These are phyloP conservation scores for Lophotis ruficrista DNA, from an alignment of 2,113 vertebrate genomes.

Conservation along the genomic window DNA sequence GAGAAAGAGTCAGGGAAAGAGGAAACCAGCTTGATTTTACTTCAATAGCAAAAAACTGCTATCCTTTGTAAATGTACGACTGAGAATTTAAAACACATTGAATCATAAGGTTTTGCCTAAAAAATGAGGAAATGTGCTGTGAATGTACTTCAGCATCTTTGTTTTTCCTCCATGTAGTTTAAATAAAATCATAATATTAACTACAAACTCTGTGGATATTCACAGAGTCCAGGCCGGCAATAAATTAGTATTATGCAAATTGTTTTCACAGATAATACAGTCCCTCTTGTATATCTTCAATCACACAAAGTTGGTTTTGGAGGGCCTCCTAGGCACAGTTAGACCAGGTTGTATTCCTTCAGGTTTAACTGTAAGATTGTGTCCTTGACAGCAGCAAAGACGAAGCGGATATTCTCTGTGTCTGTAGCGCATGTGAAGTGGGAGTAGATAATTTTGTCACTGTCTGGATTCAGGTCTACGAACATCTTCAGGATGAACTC, in stretches of 20 bases:
- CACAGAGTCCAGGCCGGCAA: constrained; percentile 87
- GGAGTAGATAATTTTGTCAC: constrained; percentile 96
- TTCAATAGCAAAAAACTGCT: constrained; percentile 66
- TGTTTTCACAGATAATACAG: constrained; percentile 84
- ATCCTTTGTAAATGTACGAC: constrained; percentile 70
- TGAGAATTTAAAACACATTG: constrained; percentile 77
- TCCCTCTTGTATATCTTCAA: constrained; percentile 76
- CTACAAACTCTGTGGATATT: constrained; percentile 78
- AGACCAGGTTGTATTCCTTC: constrained; percentile 96
- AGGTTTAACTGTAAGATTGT: constrained; percentile 94
- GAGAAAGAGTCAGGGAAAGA: constrained; percentile 3
- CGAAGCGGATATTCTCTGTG: constrained; percentile 95
- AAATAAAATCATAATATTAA: constrained; percentile 91
- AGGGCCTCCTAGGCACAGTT: constrained; percentile 66
- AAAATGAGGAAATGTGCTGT: constrained; percentile 82
- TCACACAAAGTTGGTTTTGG: constrained; percentile 37
- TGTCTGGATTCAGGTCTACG: constrained; percentile 95
- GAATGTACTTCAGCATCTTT: constrained; percentile 81
- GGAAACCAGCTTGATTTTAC: constrained; percentile 66
- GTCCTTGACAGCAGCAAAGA: constrained; percentile 97
- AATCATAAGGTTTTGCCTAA: constrained; percentile 81
- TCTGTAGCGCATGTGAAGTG: constrained; percentile 98
- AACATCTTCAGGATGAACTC: constrained; percentile 98
- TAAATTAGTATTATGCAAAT: constrained; percentile 93
- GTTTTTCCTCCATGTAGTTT: constrained; percentile 79